phyloP scores from a whole-genome alignment of 2,113 vertebrate species.

The Pardalotus punctatus region DNA sequence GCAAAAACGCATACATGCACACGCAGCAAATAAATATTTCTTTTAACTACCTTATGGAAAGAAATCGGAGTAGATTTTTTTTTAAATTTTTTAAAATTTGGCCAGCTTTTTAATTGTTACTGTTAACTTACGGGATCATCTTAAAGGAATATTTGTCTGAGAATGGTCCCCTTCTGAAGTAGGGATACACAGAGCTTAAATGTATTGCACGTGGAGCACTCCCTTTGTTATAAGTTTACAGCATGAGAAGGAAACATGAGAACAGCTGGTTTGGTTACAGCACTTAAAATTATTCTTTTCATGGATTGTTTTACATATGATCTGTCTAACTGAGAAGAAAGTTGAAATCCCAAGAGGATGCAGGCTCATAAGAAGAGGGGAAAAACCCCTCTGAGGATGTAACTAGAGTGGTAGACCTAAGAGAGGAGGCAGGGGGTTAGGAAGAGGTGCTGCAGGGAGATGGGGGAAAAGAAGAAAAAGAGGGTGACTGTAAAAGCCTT shows the following conservation, averaged over 20 bases:
- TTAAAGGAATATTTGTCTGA: neutral
- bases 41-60: neutral
- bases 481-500: neutral
- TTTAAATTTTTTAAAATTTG: neutral
- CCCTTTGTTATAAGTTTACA: neutral
- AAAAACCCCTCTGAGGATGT: neutral
- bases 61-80: neutral
- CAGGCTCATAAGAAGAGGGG: neutral
- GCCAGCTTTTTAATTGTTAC: neutral
- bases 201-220: neutral
- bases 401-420: neutral
- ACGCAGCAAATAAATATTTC: neutral
- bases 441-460: neutral
- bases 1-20: neutral
- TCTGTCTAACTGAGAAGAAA: neutral
- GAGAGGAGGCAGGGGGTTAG: fast-evolving
- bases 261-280: neutral
- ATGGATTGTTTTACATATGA: neutral
- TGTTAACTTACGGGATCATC: neutral
- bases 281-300: neutral
- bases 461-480: neutral
- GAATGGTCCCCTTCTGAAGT: fast-evolving
- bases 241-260: neutral
- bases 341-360: neutral
- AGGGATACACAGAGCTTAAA: neutral